These are phyloP conservation scores for Hyperoodon ampullatus DNA, from an alignment of 2,113 vertebrate genomes.

Conservation along the genomic window DNA sequence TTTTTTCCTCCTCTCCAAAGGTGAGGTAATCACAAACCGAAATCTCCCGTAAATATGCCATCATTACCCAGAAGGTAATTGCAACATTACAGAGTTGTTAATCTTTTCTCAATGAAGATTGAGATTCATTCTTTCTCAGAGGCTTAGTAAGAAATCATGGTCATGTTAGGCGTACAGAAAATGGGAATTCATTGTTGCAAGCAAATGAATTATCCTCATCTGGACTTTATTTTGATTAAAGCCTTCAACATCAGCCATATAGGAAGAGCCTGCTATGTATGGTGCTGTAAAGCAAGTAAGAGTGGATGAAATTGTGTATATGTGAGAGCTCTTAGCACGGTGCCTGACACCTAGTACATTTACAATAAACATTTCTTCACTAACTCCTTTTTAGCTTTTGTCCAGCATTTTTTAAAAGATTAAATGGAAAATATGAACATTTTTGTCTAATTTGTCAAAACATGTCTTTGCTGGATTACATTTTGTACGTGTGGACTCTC, in stretches of 20 bases:
- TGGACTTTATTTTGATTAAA: constrained; percentile 26
- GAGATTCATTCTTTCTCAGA: constrained; percentile 51
- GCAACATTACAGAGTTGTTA: constrained; percentile 62
- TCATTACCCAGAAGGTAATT: constrained; percentile 65
- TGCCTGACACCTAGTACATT: neutral
- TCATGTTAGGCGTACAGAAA: constrained; percentile 35
- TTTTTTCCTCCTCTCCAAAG: neutral
- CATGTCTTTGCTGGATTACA: neutral
- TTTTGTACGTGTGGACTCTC: neutral
- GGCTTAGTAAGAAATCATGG: constrained; percentile 33
- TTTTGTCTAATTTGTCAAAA: neutral
- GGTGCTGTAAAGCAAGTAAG: neutral
- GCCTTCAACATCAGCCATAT: neutral
- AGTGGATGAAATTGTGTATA: neutral
- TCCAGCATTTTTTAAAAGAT: neutral
- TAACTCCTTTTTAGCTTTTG: neutral
- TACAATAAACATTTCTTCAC: neutral
- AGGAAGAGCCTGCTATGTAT: neutral
- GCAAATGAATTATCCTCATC: constrained; percentile 32
- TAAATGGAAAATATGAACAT: neutral
- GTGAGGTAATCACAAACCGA: constrained; percentile 60
- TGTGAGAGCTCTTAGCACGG: neutral
- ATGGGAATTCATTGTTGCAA: constrained; percentile 27
- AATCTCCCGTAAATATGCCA: constrained; percentile 64
- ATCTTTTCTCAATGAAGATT: constrained; percentile 68